Percentiles rank a stretch among this genome's conserved stretches.
These are phyloP conservation scores for Eulemur mongoz DNA, from an alignment of 2,797 vertebrate genomes.

Conservation along the genomic window DNA sequence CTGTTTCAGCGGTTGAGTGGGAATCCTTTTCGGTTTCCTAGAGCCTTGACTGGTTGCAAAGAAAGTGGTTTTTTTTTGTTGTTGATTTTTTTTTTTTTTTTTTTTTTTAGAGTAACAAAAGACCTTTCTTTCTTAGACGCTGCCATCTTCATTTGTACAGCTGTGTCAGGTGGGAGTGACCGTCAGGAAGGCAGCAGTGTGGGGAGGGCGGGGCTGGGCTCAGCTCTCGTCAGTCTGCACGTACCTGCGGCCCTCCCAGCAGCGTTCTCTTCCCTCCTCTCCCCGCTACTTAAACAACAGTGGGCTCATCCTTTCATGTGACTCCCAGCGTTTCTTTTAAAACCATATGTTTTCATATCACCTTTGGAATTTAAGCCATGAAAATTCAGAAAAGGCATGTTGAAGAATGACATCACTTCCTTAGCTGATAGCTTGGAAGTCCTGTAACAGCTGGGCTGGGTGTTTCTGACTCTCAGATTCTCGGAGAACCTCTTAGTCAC, in stretches of 20 bases:
- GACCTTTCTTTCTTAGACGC: not conserved
- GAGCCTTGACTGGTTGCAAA: not conserved
- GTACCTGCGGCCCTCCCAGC: not conserved
- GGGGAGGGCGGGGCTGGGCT: not conserved
- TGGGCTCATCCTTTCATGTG: not conserved
- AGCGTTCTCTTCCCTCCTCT: too few relatives aligned
- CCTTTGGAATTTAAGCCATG: not conserved
- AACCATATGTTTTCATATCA: not conserved
- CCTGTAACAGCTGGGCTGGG: not conserved
- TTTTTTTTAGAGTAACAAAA: not conserved
- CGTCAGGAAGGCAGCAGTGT: not conserved
- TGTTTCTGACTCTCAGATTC: not conserved
- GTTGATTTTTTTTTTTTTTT: too few relatives aligned
- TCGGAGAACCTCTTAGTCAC: not conserved
- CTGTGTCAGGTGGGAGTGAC: not conserved
- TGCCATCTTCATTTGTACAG: not conserved
- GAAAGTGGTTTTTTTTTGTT: not conserved
- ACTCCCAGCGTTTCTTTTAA: not conserved
- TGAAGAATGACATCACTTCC: not conserved
- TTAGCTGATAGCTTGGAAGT: not conserved
- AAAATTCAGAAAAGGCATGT: not conserved
- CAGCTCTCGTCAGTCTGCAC: too few relatives aligned
- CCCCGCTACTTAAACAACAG: accelerated
- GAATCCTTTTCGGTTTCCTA: not conserved
- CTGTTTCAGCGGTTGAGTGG: too few relatives aligned